Evolutionary conservation across 1,140 invertebrate species (phyloP), one percentile per base, ranked within the genome.

Genomic region (Trichonephila clavata): DNA sequence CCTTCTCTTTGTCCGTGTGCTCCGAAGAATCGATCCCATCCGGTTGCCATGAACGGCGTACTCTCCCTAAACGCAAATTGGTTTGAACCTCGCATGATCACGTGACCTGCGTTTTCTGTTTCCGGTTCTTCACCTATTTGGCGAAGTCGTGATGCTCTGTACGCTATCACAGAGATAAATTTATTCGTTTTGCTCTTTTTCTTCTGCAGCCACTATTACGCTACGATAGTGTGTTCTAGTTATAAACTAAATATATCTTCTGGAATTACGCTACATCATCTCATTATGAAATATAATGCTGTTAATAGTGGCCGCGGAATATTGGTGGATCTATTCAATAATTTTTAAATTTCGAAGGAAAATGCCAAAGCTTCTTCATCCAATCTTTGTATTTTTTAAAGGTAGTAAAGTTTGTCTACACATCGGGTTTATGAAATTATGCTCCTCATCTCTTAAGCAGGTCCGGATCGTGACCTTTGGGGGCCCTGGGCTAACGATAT

Each of bases 41-140:
- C 92, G 27, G 39, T 57, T 60, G 39, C 32, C 71, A 43, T 21
- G 39, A 10, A 63, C 57, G 10, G 10, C 61, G 63, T n/a, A n/a
- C 32, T 39, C 86, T 65, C 84, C 71, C 84, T 59, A 27, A 65
- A 81, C 43, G 63, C 57, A 80, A 87, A 88, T 88, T 93, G 92
- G 92, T 88, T 84, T 80, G 68, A 86, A 80, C 86, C 92, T 60
- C 84, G 80, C 59, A 60, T 27, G 91, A 39, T 93, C 92, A 93
- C 86, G 92, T 93, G 92, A 93, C 84, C 84, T 50, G 83, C 39
- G 21, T 63, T 92, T 20, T 84, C 24, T 87, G 92, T 93, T 93
- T 93, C 92, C 92, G 92, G 92, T 93, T 84, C 92, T 81, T 88
- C 68, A 88, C 92, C 91, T 93, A 93, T 93, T 93, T 88, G 92